Evolutionary conservation across 2,888 invertebrate genomes (phyloP), one percentile per base, ranked within the genome.

Genomic region (Sipha maydis): DNA sequence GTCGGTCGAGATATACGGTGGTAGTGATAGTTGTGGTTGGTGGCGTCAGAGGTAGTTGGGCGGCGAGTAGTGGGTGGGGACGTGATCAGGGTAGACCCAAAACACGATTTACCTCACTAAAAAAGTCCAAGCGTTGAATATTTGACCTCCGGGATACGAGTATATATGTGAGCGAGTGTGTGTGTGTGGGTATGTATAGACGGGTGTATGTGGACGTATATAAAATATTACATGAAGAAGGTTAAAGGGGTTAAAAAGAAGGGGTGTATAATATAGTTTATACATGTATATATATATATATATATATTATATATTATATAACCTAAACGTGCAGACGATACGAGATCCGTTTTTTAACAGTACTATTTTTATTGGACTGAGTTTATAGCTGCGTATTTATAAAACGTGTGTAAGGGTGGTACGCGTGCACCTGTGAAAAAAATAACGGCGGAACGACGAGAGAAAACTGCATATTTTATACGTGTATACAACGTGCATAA

Each of bases 311-410:
- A 61, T 61, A 21, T 61, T 9, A 41, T 41, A 41, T 8, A 41
- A 25, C 3, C 5, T 61, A 61, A 61, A 61, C 61, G 61, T 69
- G 31, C 67, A 28, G n/a, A n/a, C n/a, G 41, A 41, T 71, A 83
- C 71, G 83, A 83, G 71, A 83, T 83, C 71, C 71, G 54, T 83
- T 83, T 83, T 83, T 73, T 71, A 83, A 83, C 71, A 25, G 54
- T 41, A 71, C 71, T 83, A 83, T 83, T 83, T 83, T 83, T 83
- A 71, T 83, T 83, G 83, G 83, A 54, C 71, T n/a, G 54, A 71
- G 71, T 54, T 83, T 83, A 83, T 71, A 73, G 54, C 34, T 28
- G 21, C 34, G 67, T 41, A 67, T 31, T 2, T 38, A 38, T 25
- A 75, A 4, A 25, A 17, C 3, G 71, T 28, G 31, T 71, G 2